Evolutionary conservation across 2,113 vertebrate species (phyloP), one percentile per base, ranked within the genome.

Genomic region (Phoxinus phoxinus): DNA sequence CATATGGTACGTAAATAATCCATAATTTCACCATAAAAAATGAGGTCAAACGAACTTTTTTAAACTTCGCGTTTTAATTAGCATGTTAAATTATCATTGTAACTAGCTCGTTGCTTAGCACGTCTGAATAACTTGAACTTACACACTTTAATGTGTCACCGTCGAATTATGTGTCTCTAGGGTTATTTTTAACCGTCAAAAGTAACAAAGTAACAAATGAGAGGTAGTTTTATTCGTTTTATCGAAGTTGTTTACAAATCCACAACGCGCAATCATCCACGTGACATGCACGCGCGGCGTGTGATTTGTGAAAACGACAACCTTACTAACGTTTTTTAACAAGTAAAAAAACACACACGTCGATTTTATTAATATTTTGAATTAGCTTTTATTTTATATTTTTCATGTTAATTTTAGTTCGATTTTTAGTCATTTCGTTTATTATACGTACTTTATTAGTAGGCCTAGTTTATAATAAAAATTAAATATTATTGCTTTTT

Each of bases 101-200:
- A 73, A 73, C 19, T n/a, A 58, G 75, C 75, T 23, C 4, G 75
- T 78, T 37, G 30, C 51, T 58, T 58, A 78, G 21, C 46, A 11
- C 30, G 5, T 76, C 15, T 53, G 73, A 76, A 71, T 51, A 2
- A 53, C 19, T 8, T 59, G 15, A 37, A 78, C 53, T n/a, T 27
- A 44, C 23, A 63, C 3, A 12, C 13, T 9, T 25, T 81, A 23
- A 30, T 23, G 41, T 48, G 7, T 48, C 17, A 30, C 17, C 17
- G 78, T 81, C 41, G 37, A 81, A 25, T 65, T 48, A 65, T 12
- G n/a, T 61, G 76, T 79, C 23, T 59, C 30, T 79, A 23, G 1
- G 10, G 6, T 1, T 4, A 12, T 41, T 59, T 7, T 41, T 1
- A 41, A 25, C 53, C 11, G 30, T 79, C 12, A 41, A 9, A 6